A percentile compares a stretch with the other conserved stretches of the same genome.
Evolutionary conservation across 2,888 invertebrate genomes (phyloP).

Genomic region (Gerosis bhagava): DNA sequence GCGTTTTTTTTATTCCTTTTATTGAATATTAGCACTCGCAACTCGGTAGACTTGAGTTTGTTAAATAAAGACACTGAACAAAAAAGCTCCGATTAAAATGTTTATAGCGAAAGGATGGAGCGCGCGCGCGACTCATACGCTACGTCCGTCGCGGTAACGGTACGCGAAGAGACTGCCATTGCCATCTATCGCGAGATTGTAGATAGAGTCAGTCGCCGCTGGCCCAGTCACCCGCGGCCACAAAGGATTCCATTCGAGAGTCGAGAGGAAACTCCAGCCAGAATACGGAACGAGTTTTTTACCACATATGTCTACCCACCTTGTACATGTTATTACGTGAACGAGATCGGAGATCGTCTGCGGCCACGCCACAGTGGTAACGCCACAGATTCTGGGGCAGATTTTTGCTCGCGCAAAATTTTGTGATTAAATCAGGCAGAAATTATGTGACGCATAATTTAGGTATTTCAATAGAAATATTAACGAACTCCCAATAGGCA

Average conservation of each 20-base stretch:
- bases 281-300: conserved; percentile 41
- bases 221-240: conserved; percentile 45
- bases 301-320: conserved; percentile 24
- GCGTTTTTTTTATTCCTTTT: conserved; percentile 38
- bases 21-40: conserved; percentile 39
- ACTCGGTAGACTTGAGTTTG: conserved; percentile 37
- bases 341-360: conserved; percentile 26
- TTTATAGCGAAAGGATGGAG: conserved; percentile 30
- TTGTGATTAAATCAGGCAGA: too few relatives aligned
- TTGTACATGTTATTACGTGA: conserved; percentile 33
- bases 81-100: conserved; percentile 47
- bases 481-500: too few relatives aligned
- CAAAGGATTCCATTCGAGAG: conserved; percentile 31
- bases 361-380: too few relatives aligned
- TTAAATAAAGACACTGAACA: conserved; percentile 48
- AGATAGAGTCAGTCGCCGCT: conserved; percentile 35
- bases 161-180: conserved; percentile 71
- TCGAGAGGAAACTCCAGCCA: conserved; percentile 39
- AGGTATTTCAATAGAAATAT: too few relatives aligned
- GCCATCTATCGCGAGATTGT: conserved; percentile 57
- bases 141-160: conserved; percentile 58
- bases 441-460: too few relatives aligned
- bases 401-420: conserved; percentile 6
- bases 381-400: conserved; percentile 17
- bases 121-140: conserved; percentile 36